Base-by-base conservation (phyloP, 2,113 vertebrate genomes). In the Oryctolagus cuniculus region DNA sequence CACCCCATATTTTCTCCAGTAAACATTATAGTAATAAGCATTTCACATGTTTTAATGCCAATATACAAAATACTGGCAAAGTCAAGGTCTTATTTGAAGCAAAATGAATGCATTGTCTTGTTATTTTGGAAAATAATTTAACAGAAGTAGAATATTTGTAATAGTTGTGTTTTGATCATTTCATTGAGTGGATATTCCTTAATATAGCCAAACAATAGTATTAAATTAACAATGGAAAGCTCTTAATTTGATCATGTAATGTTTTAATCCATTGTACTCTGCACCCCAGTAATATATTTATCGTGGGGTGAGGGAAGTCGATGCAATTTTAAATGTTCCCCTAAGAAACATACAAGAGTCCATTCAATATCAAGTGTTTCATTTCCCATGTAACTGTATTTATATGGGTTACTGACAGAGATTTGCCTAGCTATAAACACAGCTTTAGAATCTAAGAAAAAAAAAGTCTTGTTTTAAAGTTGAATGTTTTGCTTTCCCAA, bases 11-110 rank as follows among this genome's bases (percentile, higher is more conserved):
- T 95, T 70, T 55, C 67, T 81, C 90, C 83, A 69, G n/a, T 80
- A 53, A 94, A 88, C 88, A 75, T 55, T 38, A 69, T 24, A 84
- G 34, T 19, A 80, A 58, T 38, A 69, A 10, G 80, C n/a, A 90
- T 69, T 80, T 84, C 13, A 34, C 3, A 67, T 53, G 3, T 90
- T 82, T 64, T 87, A 51, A 83, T 13, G 38, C 70, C 31, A 78
- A 27, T 51, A 53, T 3, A 80, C 51, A 49, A 90, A 77, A 84
- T 66, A 80, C 70, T 72, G 24, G 21, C 3, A 51, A 78, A 70
- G 74, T 51, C 53, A 63, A 77, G 27, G 16, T 72, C 13, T 87
- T 34, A 24, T 15, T 27, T 58, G 38, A 90, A 78, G 19, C 3
- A 72, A 2, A 16, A 44, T 70, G n/a, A 12, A 36, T 16, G 25